Base-by-base conservation (phyloP, 2,888 invertebrate species). In the Pyrrhia umbra region DNA sequence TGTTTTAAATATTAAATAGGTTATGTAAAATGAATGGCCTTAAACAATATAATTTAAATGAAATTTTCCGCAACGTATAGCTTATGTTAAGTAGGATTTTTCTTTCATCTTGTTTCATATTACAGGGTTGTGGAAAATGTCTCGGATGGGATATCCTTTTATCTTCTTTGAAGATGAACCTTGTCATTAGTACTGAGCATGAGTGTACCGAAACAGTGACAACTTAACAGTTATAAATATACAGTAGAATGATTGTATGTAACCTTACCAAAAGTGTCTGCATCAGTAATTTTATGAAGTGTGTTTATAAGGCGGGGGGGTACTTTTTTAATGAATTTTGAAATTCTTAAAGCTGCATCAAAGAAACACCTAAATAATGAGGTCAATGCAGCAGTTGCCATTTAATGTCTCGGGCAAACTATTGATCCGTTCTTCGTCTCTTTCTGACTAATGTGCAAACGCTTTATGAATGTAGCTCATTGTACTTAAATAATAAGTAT, bases 361-460 rank as follows among this genome's bases (percentile, higher is more conserved):
- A 88, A 89, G 87, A 83, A 91, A 90, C 86, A 88, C 88, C 91
- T 92, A 89, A 92, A 90, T 91, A 93, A 92, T 90, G 91, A 93
- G 93, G 94, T 89, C 95, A 94, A 91, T 94, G 94, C 95, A 94
- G 92, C 89, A 85, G 88, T 92, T 92, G 90, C 91, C 88, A 89
- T 92, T 93, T 91, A 92, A 92, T 91, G 90, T 92, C 91, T 93
- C 89, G 89, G 75, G 89, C 88, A 92, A 93, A 92, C 88, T 93
- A 94, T 94, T 89, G 95, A 94, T 94, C 92, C 87, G 81, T 91
- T 86, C 86, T 89, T 88, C 88, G 90, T 94, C 95, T 93, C 95
- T 93, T 90, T 94, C 94, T 90, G 85, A 80, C 92, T 85, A 85
- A 88, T 84, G 89, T 90, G 87, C 85, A 85, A 88, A 88, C 83